Evolutionary conservation across 2,888 invertebrate species (phyloP), one percentile per base, ranked within the genome.

Genomic region (Endomychus coccineus): DNA sequence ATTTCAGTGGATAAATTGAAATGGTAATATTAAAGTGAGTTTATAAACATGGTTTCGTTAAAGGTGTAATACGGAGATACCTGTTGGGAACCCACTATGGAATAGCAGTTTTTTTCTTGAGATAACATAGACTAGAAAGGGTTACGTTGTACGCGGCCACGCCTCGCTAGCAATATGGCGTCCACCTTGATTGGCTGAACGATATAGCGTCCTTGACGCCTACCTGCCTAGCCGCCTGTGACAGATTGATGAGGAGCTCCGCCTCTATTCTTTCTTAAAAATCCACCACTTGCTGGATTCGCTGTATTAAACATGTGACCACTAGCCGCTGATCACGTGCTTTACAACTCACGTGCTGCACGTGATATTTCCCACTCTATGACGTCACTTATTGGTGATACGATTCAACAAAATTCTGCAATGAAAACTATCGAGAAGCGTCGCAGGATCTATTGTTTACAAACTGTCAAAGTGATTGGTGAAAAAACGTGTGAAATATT

Each of bases 91-190:
- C 23, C n/a, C n/a, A n/a, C n/a, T n/a, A n/a, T n/a, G n/a, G n/a
- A n/a, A n/a, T n/a, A n/a, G n/a, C 33, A 25, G 37, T 34, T 31
- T 42, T 36, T 34, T 35, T 36, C 36, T 36, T 43, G 40, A 43
- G 29, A 37, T 29, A 27, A 37, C 37, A 32, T 38, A 30, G 21
- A 41, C 44, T 38, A 42, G 40, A 58, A 62, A 58, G 59, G 59
- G 58, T 61, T 58, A 56, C 49, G 53, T 45, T 32, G 44, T 34
- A 43, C 33, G 23, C 46, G 42, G 55, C 71, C 67, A 71, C 76
- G 75, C 77, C 77, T 69, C 61, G 58, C 66, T 69, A 69, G 73
- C 76, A 77, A 77, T 73, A 77, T 77, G 77, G 77, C 77, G 75
- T 68, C 59, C 57, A 52, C 62, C 66, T 65, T 69, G 73, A 77